phyloP scores from a whole-genome alignment of 2,888 invertebrate species.

The Pristionchus maxplancki region DNA sequence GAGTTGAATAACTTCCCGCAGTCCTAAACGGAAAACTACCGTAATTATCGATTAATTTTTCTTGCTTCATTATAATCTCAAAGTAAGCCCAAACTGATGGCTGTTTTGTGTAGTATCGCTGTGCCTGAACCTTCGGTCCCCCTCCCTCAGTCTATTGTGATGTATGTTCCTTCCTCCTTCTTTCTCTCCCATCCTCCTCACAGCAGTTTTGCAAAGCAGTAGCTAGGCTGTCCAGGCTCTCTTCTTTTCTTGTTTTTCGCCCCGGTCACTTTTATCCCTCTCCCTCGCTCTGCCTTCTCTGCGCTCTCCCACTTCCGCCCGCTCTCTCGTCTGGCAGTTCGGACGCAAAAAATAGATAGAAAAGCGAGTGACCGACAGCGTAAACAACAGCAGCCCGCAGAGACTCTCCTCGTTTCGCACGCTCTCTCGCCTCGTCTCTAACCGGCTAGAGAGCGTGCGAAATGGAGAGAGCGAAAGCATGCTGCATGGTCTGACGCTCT shows the following conservation, averaged over 20 bases:
- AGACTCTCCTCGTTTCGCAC: neutral
- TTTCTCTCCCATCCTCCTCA: neutral
- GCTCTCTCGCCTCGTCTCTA: neutral
- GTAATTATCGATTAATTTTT: neutral
- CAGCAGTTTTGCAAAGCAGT: conserved; percentile 10
- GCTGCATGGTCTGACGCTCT: neutral
- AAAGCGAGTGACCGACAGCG: conserved; percentile 37
- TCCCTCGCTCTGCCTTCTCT: neutral
- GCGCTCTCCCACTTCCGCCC: neutral
- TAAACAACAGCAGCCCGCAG: conserved; percentile 9
- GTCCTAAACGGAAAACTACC: conserved; percentile 56
- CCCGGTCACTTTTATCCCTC: neutral
- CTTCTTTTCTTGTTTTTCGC: neutral
- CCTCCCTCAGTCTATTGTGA: neutral
- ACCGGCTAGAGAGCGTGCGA: neutral
- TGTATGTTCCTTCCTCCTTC: conserved; percentile 35
- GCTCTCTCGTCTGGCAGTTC: neutral
- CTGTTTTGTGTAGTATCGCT: neutral
- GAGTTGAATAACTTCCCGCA: conserved; percentile 77
- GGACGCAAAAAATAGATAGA: conserved; percentile 26
- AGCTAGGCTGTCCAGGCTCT: neutral
- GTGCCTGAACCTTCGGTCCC: neutral
- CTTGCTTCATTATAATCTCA: too few species aligned
- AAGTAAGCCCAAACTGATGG: neutral
- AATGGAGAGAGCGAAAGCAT: neutral